Base-by-base conservation (phyloP, 2,113 vertebrate species). In the Triplophysa rosa region DNA sequence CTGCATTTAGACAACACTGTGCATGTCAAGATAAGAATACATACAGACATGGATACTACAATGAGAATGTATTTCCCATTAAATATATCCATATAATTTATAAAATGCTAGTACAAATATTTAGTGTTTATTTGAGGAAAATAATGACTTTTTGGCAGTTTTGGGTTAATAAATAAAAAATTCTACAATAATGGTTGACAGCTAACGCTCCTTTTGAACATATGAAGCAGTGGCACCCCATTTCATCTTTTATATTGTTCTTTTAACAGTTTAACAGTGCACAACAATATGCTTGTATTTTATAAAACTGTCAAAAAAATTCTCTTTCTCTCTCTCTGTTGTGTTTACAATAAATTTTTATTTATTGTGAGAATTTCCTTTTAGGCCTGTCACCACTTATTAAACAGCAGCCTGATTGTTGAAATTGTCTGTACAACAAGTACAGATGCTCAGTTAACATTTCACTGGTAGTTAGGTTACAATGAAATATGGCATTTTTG, bases 281-380 rank as follows among this genome's bases (percentile, higher is more conserved):
- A 62, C 71, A 26, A 74, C 58, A 74, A 72, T 77, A 80, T 68
- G 67, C 56, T 63, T 80, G 83, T 84, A 84, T 82, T 82, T 70
- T 77, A 84, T 61, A 79, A 84, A 81, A 79, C 65, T 45, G 47
- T 81, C 76, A 70, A 67, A 78, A 79, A 70, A 73, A 67, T 49
- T 72, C 47, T 68, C 52, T 67, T 16, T 77, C 69, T 81, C 79
- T 79, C 24, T 70, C 56, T 68, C 16, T 74, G 24, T 19, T 42
- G 12, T 47, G 23, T 62, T 63, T 29, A 62, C 26, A 29, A 45
- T 74, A 4, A 14, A 63, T 13, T 47, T 8, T 2, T 29, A n/a
- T 11, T 74, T 74, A 26, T 42, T 73, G 8, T 73, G 12, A 72
- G n/a, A 59, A 40, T 59, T n/a, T 72, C 52, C 49, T 70, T 6